A percentile compares a stretch with the other conserved stretches of the same genome.
Conservation (phyloP, 1,140 invertebrate species). For the Aradophagus sp. region DNA sequence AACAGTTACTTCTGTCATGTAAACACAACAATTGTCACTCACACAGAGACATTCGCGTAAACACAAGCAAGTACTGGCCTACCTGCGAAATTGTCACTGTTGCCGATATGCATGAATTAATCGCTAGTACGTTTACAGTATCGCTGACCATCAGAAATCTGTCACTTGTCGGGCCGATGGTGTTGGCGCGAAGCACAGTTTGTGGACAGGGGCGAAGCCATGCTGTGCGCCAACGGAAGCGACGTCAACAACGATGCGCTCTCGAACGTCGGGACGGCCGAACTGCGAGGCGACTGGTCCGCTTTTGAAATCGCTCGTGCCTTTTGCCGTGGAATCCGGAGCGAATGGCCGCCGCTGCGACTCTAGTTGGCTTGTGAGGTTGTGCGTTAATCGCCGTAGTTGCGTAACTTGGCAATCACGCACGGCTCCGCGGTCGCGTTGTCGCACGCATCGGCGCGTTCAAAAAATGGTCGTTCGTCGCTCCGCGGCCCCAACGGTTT, state of each 20-base stretch:
- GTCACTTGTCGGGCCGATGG: too few species aligned
- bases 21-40: too few species aligned
- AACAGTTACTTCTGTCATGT: too few species aligned
- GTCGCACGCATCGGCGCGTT: slow-evolving; percentile 22
- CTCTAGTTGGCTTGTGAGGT: slow-evolving; percentile 7
- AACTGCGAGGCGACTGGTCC: background rate
- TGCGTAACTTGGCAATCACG: slow-evolving; percentile 42
- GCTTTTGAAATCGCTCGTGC: slow-evolving; percentile 8
- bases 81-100: too few species aligned
- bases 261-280: background rate
- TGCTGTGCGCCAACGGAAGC: slow-evolving; percentile 8
- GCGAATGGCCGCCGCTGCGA: slow-evolving; percentile 20
- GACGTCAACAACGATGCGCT: background rate
- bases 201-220: background rate
- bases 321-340: slow-evolving; percentile 12
- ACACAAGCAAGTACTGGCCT: too few species aligned
- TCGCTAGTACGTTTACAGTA: too few species aligned
- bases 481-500: slow-evolving; percentile 25
- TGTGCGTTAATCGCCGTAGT: slow-evolving; percentile 32
- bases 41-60: too few species aligned
- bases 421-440: slow-evolving; percentile 17
- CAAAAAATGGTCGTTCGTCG: slow-evolving; percentile 19
- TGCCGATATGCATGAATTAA: too few species aligned
- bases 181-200: background rate
- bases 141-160: too few species aligned